Evolutionary conservation across 1,140 invertebrate genomes (phyloP), one percentile per base, ranked within the genome.

Genomic region (Arctopsyche grandis): DNA sequence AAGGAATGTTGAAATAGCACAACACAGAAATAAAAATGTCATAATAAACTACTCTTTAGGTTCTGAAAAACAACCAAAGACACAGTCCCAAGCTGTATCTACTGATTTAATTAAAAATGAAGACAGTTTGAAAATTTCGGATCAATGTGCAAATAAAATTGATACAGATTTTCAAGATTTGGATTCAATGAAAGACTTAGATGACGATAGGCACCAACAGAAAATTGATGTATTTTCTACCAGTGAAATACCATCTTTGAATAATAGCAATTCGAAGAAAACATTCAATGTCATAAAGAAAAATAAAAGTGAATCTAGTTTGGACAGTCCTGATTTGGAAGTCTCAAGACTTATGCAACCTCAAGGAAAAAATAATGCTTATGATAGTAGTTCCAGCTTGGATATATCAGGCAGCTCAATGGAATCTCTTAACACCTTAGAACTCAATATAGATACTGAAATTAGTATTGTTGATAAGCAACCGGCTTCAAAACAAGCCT

Each of bases 291-390:
- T 86, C 75, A 85, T 89, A 83, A 89, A 88, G 84, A 88, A 89
- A 75, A 89, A 88, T 81, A 87, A 86, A 79, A 89, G 87, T 75
- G 88, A 89, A 81, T 88, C 87, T 16, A 89, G 87, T 83, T 82
- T 88, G 7, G 88, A 89, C 70, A 88, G 88, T 80, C 86, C 88
- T 0, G 88, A 89, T 83, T 75, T 88, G 75, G 88, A 89, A 84
- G 87, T 89, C 0, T 89, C 88, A 48, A 85, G 87, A 78, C 79
- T 88, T 5, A 89, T 89, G 86, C 56, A 74, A 85, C 84, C 56
- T 74, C 84, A 74, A 74, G 84, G 9, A 69, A 56, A 69, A 85
- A 86, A 83, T 84, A 85, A 22, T 86, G 87, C 77, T 38, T 87
- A 86, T 74, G 88, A 88, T 75, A 88, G 87, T 74, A 88, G 85